Conservation (phyloP, 2,888 invertebrate genomes). For the Crepidodera aurea region DNA sequence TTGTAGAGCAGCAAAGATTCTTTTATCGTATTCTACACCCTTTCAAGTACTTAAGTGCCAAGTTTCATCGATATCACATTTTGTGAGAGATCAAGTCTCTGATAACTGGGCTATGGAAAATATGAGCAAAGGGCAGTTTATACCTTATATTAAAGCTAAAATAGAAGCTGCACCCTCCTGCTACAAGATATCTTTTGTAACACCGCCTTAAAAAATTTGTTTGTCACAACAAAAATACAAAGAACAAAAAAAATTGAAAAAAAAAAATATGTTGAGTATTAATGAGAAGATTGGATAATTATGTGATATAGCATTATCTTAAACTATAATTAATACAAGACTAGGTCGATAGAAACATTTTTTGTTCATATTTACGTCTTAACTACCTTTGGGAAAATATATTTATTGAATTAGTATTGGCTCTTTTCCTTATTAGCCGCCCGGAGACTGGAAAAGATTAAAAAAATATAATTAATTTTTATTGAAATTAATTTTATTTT, state of each 20-base stretch:
- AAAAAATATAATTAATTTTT: slow-evolving; percentile 9
- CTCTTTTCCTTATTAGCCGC: slow-evolving; percentile 74
- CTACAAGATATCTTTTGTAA: too few relatives aligned
- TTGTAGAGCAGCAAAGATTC: too few relatives aligned
- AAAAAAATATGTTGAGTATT: slow-evolving; percentile 37
- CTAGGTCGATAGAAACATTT: slow-evolving; percentile 41
- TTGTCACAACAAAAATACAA: slow-evolving; percentile 10
- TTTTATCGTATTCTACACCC: too few relatives aligned
- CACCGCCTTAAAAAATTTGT: too few relatives aligned
- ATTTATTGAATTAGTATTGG: slow-evolving; percentile 76
- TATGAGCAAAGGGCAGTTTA: too few relatives aligned
- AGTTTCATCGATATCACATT: too few relatives aligned
- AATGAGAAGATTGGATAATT: slow-evolving; percentile 27
- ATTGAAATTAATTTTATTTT: too few relatives aligned
- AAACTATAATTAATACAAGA: slow-evolving; percentile 40
- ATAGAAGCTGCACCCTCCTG: too few relatives aligned
- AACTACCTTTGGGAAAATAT: slow-evolving; percentile 79
- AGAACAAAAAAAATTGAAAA: slow-evolving; percentile 9
- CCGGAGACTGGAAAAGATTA: slow-evolving; percentile 71
- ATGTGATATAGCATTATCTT: slow-evolving; percentile 29
- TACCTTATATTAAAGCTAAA: too few relatives aligned
- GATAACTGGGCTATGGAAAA: too few relatives aligned
- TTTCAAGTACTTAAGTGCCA: too few relatives aligned
- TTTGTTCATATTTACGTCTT: slow-evolving; percentile 28
- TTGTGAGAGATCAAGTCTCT: too few relatives aligned